Base-by-base conservation (phyloP, 2,888 invertebrate species). In the Polylopha cassiicola region DNA sequence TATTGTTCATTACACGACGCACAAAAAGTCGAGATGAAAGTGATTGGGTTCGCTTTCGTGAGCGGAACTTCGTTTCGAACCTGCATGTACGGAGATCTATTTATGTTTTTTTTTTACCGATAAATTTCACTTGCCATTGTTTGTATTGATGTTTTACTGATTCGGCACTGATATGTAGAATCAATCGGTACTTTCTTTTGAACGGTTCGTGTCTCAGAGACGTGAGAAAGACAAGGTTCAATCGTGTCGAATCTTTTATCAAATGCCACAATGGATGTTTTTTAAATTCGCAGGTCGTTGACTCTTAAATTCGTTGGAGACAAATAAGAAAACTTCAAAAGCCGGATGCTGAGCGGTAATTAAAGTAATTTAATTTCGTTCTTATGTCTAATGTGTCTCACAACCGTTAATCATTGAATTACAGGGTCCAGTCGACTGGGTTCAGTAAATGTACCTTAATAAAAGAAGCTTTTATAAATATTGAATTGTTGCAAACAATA, bases 41-140 rank as follows among this genome's bases (percentile, higher is more conserved):
- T 79, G 78, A 78, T 79, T 73, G 75, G 67, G 66, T 74, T 79
- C 65, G 58, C 69, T 79, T 76, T 77, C 73, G 54, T 65, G 39
- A 29, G 21, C 17, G 33, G 33, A 41, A 41, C 41, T 41, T 34
- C n/a, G n/a, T n/a, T n/a, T n/a, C 29, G 20, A 41, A 41, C 41
- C 36, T 36, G 41, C 36, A 36, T 41, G 33, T 18, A 30, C 34
- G 18, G 16, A 36, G 36, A 30, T 36, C 41, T 41, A 36, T 41
- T 36, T 41, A 41, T 36, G 24, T 26, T 41, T 41, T 41, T 38
- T 38, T 32, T 33, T 16, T 9, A 21, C 30, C 22, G 41, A 41
- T 36, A 36, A 41, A 41, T 41, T 41, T 41, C 41, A 41, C 41
- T 41, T 30, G 36, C 33, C 36, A 36, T 41, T 41, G 41, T 41